phyloP scores from a whole-genome alignment of 2,113 vertebrate species.

The Varanus salvator region DNA sequence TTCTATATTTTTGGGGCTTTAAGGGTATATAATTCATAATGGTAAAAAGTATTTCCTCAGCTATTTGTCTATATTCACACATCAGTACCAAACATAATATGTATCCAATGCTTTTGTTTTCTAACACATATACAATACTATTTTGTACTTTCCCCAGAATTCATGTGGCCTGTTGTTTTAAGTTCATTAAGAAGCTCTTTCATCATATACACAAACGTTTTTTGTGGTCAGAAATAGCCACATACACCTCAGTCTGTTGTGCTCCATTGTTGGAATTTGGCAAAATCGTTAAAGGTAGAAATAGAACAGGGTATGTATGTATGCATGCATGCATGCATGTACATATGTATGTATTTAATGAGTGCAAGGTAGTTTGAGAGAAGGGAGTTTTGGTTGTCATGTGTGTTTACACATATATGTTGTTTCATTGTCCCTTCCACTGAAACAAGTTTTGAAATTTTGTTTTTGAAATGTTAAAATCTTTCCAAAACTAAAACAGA shows the following conservation, averaged over 20 bases:
- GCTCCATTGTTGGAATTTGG: background rate
- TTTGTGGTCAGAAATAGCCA: background rate
- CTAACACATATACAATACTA: too few species aligned
- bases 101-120: background rate
- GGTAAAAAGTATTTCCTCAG: background rate
- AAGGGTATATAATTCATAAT: background rate
- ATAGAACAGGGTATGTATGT: background rate
- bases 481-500: background rate
- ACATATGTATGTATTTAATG: too few species aligned
- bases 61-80: background rate
- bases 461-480: background rate
- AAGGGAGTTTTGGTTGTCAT: background rate
- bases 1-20: background rate
- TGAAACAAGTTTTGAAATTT: background rate
- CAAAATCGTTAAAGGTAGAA: background rate
- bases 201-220: background rate
- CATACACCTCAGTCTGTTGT: background rate
- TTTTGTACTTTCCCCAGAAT: background rate
- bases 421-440: background rate
- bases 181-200: background rate
- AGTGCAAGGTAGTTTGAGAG: background rate
- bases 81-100: background rate
- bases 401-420: background rate
- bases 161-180: background rate
- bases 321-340: too few species aligned